These are phyloP conservation scores for Telmatherina bonti DNA, from an alignment of 2,797 vertebrate genomes.

Conservation along the genomic window DNA sequence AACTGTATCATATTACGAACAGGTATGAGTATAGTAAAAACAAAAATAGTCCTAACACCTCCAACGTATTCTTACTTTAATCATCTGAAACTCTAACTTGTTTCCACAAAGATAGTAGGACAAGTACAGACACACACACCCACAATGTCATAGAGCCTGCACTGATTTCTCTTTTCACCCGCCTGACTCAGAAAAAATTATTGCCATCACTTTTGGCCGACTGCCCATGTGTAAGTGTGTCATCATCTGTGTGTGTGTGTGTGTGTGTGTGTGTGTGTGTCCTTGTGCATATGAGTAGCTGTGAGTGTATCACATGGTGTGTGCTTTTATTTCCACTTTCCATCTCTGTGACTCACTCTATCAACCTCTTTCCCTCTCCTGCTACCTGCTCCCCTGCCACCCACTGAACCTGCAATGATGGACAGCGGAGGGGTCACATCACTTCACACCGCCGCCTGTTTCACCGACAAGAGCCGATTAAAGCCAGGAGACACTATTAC, in stretches of 20 bases:
- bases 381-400: conserved; percentile 41
- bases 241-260: conserved; percentile 1
- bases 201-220: conserved; percentile 30
- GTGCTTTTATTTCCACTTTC: too few species aligned
- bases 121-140: conserved; percentile 8
- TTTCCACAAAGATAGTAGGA: background rate
- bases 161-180: conserved; percentile 34
- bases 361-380: conserved; percentile 32
- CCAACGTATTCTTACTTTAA: background rate
- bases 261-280: conserved; percentile 14
- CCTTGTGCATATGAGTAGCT: too few species aligned
- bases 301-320: background rate
- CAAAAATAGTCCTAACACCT: background rate
- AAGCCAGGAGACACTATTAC: conserved; percentile 26
- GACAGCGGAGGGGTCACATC: conserved; percentile 43
- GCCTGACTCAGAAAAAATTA: conserved; percentile 41
- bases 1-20: too few species aligned
- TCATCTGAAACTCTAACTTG: background rate
- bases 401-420: conserved; percentile 61
- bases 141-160: conserved; percentile 22
- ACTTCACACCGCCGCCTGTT: conserved; percentile 39
- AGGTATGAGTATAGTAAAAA: too few species aligned
- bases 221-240: conserved; percentile 14
- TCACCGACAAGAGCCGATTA: conserved; percentile 19
- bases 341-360: conserved; percentile 46